Evolutionary conservation across 2,797 vertebrate genomes (phyloP), one percentile per base, ranked within the genome.

Genomic region (Dromococcyx pavoninus): DNA sequence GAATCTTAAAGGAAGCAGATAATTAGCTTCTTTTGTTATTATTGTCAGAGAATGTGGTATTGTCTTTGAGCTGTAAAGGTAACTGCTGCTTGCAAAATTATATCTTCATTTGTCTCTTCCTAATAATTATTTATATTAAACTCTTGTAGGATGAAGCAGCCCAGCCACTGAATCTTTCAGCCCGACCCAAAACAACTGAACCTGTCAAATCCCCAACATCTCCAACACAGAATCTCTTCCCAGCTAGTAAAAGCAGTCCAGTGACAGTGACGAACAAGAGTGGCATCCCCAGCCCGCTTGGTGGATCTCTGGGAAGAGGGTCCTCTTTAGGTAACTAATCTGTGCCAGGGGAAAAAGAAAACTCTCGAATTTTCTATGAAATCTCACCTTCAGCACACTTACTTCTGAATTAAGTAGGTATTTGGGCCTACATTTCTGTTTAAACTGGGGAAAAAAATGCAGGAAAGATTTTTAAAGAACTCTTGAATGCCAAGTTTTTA

Each of bases 91-190:
- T 96, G 79, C 94, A 95, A 98, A 97, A 96, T 94, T 89, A 98
- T 97, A 95, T 85, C 81, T 96, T 97, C 97, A 94, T 98, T 98
- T 98, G 96, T 97, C 97, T 97, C 97, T 95, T 96, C 86, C 84
- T 96, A 97, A 97, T 95, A 96, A 94, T 97, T 98, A 95, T 97
- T 98, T 97, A 95, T 97, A 89, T 97, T 97, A 96, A 97, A 98
- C 93, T 96, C 92, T 94, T 89, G 73, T 92, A 99, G 99, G 99
- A 99, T 97, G 98, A 99, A 98, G 98, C 98, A 92, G 98, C 98
- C n/a, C 99, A 99, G 98, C 99, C 99, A 14, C 92, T 99, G 95
- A 99, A 99, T 97, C 98, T 99, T 93, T 99, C 99, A 72, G 98
- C 99, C 85, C 95, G 99, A 97, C 98, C 99, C 93, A 99, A 99